phyloP scores from a whole-genome alignment of 2,797 vertebrate species.

The Sitta carolinensis region DNA sequence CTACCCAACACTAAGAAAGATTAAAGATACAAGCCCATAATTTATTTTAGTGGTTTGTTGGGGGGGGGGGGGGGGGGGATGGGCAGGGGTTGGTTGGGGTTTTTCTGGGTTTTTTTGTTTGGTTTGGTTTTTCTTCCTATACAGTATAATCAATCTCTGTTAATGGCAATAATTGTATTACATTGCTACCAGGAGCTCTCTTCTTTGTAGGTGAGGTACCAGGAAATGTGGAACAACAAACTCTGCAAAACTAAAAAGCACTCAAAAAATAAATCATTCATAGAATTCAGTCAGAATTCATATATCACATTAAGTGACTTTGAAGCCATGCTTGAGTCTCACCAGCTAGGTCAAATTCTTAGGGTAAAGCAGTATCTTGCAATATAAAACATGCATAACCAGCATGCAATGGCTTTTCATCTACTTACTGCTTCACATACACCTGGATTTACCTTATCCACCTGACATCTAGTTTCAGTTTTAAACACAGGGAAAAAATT shows the following conservation, averaged over 20 bases:
- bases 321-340: not conserved
- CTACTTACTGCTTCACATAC: not conserved
- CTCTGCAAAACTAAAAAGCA: conserved; percentile 22
- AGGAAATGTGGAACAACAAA: not conserved
- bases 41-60: not conserved
- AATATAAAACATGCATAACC: not conserved
- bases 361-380: not conserved
- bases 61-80: rapidly evolving
- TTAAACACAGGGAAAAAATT: not conserved
- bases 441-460: not conserved
- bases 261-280: conserved; percentile 39
- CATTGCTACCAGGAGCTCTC: not conserved
- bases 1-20: not conserved
- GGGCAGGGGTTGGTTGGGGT: too few relatives aligned
- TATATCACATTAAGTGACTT: conserved; percentile 21
- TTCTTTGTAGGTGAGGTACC: not conserved
- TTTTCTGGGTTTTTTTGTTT: not conserved
- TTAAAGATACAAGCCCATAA: not conserved
- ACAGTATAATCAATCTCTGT: not conserved
- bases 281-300: conserved; percentile 29
- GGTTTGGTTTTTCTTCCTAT: rapidly evolving
- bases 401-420: not conserved
- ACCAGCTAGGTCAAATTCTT: conserved; percentile 1
- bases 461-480: not conserved
- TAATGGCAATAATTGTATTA: not conserved